These are phyloP conservation scores for Cantharis rufa DNA, from an alignment of 2,888 invertebrate genomes.

Conservation along the genomic window DNA sequence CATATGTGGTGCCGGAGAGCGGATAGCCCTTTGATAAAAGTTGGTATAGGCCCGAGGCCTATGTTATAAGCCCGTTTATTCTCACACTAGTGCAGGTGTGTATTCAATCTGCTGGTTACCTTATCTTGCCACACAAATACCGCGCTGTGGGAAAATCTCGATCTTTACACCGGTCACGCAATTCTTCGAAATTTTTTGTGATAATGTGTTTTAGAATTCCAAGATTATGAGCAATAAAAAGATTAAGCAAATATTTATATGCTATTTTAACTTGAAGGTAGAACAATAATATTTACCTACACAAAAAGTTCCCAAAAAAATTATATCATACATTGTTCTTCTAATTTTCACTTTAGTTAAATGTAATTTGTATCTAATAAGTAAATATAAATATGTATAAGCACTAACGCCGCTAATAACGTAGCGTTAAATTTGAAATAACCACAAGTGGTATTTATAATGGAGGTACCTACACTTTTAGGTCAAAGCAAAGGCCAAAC, in stretches of 20 bases:
- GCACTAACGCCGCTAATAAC: not conserved
- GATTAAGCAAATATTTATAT: not conserved
- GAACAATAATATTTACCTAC: not conserved
- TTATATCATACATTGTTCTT: not conserved
- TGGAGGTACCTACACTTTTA: not conserved
- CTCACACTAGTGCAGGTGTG: slow-evolving; percentile 51
- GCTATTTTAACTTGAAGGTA: not conserved
- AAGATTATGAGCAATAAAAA: slow-evolving; percentile 2
- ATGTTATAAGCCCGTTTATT: slow-evolving; percentile 35
- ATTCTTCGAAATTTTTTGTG: slow-evolving; percentile 16
- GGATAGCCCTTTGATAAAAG: slow-evolving; percentile 33
- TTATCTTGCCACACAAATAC: slow-evolving; percentile 49
- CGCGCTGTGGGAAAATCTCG: slow-evolving; percentile 50
- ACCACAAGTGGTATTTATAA: not conserved
- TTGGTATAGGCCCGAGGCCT: slow-evolving; percentile 27
- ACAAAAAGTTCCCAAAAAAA: not conserved
- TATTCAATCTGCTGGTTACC: slow-evolving; percentile 49
- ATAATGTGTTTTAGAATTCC: not conserved
- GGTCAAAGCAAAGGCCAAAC: not conserved
- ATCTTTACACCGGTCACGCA: slow-evolving; percentile 35
- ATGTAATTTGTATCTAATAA: not conserved
- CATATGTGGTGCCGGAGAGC: slow-evolving; percentile 22
- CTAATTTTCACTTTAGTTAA: not conserved
- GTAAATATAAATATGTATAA: not conserved
- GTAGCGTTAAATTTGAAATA: not conserved